Evolutionary conservation across 2,888 invertebrate genomes (phyloP), one percentile per base, ranked within the genome.

Genomic region (Nomada fucata): DNA sequence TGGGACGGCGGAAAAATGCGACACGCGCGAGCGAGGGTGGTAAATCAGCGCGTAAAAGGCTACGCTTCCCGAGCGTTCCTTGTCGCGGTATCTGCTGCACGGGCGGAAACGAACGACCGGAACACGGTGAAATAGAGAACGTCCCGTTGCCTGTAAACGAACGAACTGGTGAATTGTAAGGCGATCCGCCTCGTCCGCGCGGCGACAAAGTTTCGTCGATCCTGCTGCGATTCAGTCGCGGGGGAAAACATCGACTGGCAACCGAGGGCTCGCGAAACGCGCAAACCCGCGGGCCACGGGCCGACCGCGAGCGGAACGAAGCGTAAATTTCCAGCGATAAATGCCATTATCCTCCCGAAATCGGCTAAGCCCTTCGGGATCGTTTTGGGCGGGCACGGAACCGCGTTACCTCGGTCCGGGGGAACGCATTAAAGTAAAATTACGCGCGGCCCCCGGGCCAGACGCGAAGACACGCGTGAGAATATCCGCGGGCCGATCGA

Each of bases 1-100:
- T 65, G 74, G 65, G 78, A 47, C n/a, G 47, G 50, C 10, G 23
- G 78, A 50, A 68, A 76, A 68, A 65, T 50, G 42, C 55, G 26
- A 47, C 13, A 52, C 29, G 60, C 47, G 26, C 23, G 53, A 47
- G 61, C 65, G 52, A 74, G 26, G 65, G 47, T 36, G 67, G 76
- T 65, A 67, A 78, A 76, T 76, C 76, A 36, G 42, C 29, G 60
- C 59, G 59, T n/a, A 60, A 60, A 47, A 44, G 47, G 36, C 36
- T 36, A 36, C 36, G 36, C 36, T 36, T 9, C 36, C 44, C 26
- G 53, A 18, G 20, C 52, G 61, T 55, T 10, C 26, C 47, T 36
- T 5, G n/a, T 29, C 13, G n/a, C 36, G 52, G 69, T 75, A 60
- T 52, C 59, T 26, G 63, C 13, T 13, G 13, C 18, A 29, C 2